Percentiles rank a stretch among this genome's conserved stretches.
Evolutionary conservation across 2,113 vertebrate species (phyloP).

Genomic region (Phalacrocorax aristotelis): DNA sequence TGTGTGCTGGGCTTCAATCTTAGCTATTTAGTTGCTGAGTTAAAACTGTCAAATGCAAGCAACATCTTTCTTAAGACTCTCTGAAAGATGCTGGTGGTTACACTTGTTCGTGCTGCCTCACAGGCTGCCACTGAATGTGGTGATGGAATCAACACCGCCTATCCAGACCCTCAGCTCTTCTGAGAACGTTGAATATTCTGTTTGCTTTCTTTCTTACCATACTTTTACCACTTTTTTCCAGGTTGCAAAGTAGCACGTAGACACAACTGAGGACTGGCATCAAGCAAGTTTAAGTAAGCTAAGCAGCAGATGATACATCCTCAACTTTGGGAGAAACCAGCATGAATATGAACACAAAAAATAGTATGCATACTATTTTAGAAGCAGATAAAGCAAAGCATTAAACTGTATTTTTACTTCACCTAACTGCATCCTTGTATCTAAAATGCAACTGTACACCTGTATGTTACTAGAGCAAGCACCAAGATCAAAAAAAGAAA

Average conservation of each 20-base stretch:
- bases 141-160: background rate
- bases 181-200: background rate
- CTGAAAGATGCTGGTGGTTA: background rate
- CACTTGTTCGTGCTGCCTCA: background rate
- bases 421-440: background rate
- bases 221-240: background rate
- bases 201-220: background rate
- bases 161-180: background rate
- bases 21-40: background rate
- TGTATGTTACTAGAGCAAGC: background rate
- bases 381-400: background rate
- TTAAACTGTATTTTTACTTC: background rate
- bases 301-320: background rate
- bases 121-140: background rate
- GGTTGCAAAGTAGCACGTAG: background rate
- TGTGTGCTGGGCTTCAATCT: background rate
- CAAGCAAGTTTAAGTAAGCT: background rate
- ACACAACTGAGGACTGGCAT: background rate
- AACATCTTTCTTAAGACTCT: background rate
- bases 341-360: background rate
- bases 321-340: background rate
- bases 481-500: background rate
- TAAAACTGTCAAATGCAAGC: background rate
- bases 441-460: background rate
- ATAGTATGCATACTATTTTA: background rate